Evolutionary conservation across 2,113 vertebrate genomes (phyloP).

Genomic region (Pycnonotus jocosus): DNA sequence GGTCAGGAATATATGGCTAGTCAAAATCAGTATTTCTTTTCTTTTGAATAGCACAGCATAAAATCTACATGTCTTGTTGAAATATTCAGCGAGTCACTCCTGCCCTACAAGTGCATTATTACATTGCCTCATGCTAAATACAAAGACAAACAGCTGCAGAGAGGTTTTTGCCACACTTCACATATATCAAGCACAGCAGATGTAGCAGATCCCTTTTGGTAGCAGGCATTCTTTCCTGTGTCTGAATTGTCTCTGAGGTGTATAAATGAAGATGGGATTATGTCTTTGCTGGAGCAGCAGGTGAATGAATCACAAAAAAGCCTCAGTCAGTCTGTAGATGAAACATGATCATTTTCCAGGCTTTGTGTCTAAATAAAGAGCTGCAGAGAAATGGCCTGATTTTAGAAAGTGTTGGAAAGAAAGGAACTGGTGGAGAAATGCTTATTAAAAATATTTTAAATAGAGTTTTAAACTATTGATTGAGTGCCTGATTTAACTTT

Average conservation of each 20-base stretch:
- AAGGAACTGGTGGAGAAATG: background rate
- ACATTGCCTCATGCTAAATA: background rate
- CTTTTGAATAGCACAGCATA: background rate
- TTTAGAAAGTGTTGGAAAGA: constrained; percentile 2
- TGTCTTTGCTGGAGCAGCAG: constrained; percentile 46
- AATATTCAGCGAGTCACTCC: background rate
- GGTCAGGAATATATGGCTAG: background rate
- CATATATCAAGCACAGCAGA: constrained; percentile 3
- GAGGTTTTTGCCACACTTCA: constrained; percentile 6
- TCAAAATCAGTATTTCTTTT: background rate
- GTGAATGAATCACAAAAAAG: constrained; percentile 53
- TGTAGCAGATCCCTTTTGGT: background rate
- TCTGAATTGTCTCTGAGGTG: constrained; percentile 15
- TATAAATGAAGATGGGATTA: constrained; percentile 46
- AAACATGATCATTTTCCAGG: constrained; percentile 43
- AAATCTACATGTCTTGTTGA: background rate
- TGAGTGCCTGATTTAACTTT: constrained; percentile 29
- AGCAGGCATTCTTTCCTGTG: background rate
- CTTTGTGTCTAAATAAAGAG: constrained; percentile 48
- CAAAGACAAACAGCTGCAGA: constrained; percentile 28
- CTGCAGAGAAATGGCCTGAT: constrained; percentile 60
- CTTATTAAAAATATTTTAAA: background rate
- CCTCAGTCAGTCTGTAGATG: constrained; percentile 36
- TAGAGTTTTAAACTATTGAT: background rate
- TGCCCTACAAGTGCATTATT: background rate